Evolutionary conservation across 2,888 invertebrate genomes (phyloP), one percentile per base, ranked within the genome.

Genomic region (Ferrisia virgata): DNA sequence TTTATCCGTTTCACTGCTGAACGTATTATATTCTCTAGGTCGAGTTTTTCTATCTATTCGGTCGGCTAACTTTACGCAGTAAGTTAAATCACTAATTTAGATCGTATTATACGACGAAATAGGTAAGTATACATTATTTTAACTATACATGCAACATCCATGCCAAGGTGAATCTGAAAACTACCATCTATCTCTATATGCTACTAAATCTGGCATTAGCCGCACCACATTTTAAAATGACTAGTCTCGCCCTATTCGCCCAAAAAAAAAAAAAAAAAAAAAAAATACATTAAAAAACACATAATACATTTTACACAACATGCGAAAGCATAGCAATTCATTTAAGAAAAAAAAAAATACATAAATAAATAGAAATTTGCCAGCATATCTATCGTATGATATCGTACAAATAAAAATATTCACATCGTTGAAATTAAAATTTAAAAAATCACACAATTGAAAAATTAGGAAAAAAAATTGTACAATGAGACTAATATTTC

Each of bases 241-340:
- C 64, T 64, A 64, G 64, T 64, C 64, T 64, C 64, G 64, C 64
- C 58, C 58, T 11, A 64, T 64, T 64, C 58, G 13, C 47, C 53
- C 53, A 22, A n/a, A n/a, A n/a, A n/a, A n/a, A n/a, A n/a, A n/a
- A n/a, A n/a, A n/a, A n/a, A n/a, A n/a, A n/a, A n/a, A n/a, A n/a
- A n/a, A n/a, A n/a, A n/a, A 13, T 47, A n/a, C 13, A n/a, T 4
- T 4, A 47, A 3, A 47, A 47, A 15, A 43, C 22, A 53, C 53
- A 53, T 5, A 22, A 43, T 53, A 53, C 53, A 53, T 53, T 53
- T 53, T 36, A 53, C 53, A 53, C 8, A 53, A 53, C n/a, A 53
- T 22, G 22, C 22, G 53, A 22, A 18, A n/a, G 47, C 53, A 47
- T n/a, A 53, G 53, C 22, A 53, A 53, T 22, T 53, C 53, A 53